phyloP scores from a whole-genome alignment of 2,888 invertebrate genomes.

The Platycheirus rosarum region DNA sequence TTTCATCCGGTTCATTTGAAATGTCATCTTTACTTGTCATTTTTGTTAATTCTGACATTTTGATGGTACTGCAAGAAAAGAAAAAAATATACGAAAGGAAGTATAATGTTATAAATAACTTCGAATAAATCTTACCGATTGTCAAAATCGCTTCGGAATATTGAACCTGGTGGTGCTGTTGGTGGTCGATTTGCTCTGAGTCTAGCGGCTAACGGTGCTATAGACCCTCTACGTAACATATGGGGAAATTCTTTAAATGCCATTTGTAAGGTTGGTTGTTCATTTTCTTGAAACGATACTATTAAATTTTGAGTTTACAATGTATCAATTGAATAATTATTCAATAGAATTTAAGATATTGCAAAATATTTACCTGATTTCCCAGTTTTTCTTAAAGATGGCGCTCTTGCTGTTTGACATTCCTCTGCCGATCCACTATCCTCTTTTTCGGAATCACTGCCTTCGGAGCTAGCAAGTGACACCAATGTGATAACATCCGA shows the following conservation, averaged over 20 bases:
- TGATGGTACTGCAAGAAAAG: constrained; percentile 39
- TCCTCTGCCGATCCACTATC: constrained; percentile 76
- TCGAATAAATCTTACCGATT: constrained; percentile 56
- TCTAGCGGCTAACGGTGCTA: constrained; percentile 81
- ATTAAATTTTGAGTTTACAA: constrained; percentile 10
- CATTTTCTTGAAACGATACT: constrained; percentile 83
- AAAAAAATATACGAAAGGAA: not conserved
- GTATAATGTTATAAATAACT: not conserved
- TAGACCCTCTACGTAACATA: constrained; percentile 81
- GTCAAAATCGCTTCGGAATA: constrained; percentile 77
- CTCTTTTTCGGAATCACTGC: constrained; percentile 86
- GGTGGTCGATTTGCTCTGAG: constrained; percentile 81
- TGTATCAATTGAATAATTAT: too few species aligned
- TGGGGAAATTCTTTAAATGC: constrained; percentile 81
- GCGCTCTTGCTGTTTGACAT: constrained; percentile 78
- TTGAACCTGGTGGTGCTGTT: constrained; percentile 81
- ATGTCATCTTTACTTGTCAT: constrained; percentile 56
- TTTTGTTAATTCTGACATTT: constrained; percentile 59
- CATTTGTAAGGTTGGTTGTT: constrained; percentile 79
- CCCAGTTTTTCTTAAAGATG: constrained; percentile 81
- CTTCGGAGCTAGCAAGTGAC: constrained; percentile 86
- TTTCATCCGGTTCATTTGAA: constrained; percentile 57
- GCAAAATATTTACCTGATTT: constrained; percentile 83
- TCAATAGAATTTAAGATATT: constrained; percentile 9
- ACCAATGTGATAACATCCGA: constrained; percentile 86